These are phyloP conservation scores for Achroia grisella DNA, from an alignment of 1,140 invertebrate species.

Conservation along the genomic window DNA sequence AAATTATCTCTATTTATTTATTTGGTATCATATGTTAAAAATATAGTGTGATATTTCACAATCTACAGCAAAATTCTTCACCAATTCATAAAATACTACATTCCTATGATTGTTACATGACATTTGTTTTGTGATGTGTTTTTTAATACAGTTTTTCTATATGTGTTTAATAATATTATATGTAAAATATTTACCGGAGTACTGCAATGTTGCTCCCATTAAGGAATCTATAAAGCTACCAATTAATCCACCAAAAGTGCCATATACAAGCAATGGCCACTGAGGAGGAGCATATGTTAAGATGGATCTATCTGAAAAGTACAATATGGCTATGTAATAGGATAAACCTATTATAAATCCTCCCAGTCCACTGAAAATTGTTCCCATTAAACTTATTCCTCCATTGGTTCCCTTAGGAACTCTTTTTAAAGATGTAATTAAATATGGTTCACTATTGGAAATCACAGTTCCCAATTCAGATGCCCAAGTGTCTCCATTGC, in stretches of 20 bases:
- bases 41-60: too few relatives aligned
- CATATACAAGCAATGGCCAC: constrained; percentile 86
- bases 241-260: constrained; percentile 81
- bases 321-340: constrained; percentile 81
- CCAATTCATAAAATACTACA: too few relatives aligned
- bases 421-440: constrained; percentile 83
- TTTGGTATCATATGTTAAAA: too few relatives aligned
- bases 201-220: constrained; percentile 89
- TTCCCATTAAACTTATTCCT: constrained; percentile 82
- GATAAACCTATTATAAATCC: constrained; percentile 83
- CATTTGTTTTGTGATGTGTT: too few relatives aligned
- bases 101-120: too few relatives aligned
- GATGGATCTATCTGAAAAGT: constrained; percentile 76
- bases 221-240: constrained; percentile 90
- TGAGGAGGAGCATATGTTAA: constrained; percentile 81
- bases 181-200: constrained; percentile 81
- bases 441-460: constrained; percentile 78
- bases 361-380: constrained; percentile 82
- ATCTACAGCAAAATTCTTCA: too few relatives aligned
- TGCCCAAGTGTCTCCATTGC: constrained; percentile 94
- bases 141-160: too few relatives aligned
- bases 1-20: too few relatives aligned
- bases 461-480: constrained; percentile 91
- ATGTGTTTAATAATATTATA: too few relatives aligned
- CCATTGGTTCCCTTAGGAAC: constrained; percentile 92